These are phyloP conservation scores for Globodera rostochiensis DNA, from an alignment of 1,140 invertebrate species.

Conservation along the genomic window DNA sequence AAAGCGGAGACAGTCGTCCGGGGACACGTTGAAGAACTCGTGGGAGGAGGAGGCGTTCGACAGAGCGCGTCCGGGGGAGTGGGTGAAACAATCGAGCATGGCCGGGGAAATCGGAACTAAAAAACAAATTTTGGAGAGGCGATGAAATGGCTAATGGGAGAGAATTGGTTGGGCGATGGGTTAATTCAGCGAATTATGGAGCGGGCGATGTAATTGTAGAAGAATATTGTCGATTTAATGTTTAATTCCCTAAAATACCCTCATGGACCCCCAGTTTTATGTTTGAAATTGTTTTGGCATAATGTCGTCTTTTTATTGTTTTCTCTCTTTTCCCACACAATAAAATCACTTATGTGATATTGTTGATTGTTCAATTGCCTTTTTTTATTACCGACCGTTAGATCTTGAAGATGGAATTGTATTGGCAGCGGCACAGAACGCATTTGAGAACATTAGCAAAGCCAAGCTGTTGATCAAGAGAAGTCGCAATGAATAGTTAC, in stretches of 20 bases:
- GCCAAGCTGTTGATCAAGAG: background rate
- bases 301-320: too few relatives aligned
- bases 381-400: background rate
- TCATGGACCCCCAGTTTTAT: too few relatives aligned
- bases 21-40: conserved; percentile 24
- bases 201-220: conserved; percentile 7
- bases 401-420: background rate
- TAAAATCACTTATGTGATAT: too few relatives aligned
- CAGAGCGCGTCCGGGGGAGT: background rate
- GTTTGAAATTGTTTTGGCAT: too few relatives aligned
- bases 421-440: background rate
- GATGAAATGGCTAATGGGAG: background rate
- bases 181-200: background rate
- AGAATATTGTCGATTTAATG: background rate
- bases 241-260: background rate
- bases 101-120: background rate
- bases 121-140: too few relatives aligned
- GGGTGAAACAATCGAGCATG: conserved; percentile 3
- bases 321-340: too few relatives aligned
- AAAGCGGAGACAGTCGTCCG: conserved; percentile 10
- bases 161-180: background rate
- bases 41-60: conserved; percentile 11
- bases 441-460: background rate
- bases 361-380: too few relatives aligned
- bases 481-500: background rate